phyloP scores from a whole-genome alignment of 2,113 vertebrate genomes.

The Bubalus kerabau region DNA sequence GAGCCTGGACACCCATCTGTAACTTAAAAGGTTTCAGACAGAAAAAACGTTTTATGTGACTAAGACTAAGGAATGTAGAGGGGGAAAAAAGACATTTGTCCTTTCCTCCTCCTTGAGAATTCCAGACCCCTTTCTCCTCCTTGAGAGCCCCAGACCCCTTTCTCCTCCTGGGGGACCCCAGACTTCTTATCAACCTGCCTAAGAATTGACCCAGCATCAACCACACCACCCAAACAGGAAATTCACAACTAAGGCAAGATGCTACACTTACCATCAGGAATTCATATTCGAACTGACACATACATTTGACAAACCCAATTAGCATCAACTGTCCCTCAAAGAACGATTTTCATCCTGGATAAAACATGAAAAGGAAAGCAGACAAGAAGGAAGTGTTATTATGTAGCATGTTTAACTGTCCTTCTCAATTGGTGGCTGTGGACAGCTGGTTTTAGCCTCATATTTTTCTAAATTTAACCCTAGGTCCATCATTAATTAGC shows the following conservation, averaged over 20 bases:
- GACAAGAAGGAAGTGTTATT: neutral
- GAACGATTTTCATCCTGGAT: neutral
- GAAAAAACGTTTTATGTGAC: neutral
- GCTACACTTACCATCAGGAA: neutral
- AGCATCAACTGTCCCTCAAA: neutral
- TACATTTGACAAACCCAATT: neutral
- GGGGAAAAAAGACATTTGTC: neutral
- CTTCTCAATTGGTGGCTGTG: neutral
- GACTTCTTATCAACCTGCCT: neutral
- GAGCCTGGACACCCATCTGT: neutral
- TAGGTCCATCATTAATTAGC: neutral
- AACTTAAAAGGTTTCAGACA: neutral
- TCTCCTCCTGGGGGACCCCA: rapidly evolving
- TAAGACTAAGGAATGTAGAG: neutral
- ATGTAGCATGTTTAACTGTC: neutral
- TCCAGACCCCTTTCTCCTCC: neutral
- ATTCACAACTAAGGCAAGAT: neutral
- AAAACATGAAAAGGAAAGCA: neutral
- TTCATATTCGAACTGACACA: neutral
- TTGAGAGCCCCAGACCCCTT: neutral
- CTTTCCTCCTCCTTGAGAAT: neutral
- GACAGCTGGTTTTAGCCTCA: neutral
- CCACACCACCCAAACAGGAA: constrained; percentile 10
- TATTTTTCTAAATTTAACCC: neutral
- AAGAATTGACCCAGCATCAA: neutral